Evolutionary conservation across 2,888 invertebrate genomes (phyloP).

Genomic region (Andrena chrysosceles): DNA sequence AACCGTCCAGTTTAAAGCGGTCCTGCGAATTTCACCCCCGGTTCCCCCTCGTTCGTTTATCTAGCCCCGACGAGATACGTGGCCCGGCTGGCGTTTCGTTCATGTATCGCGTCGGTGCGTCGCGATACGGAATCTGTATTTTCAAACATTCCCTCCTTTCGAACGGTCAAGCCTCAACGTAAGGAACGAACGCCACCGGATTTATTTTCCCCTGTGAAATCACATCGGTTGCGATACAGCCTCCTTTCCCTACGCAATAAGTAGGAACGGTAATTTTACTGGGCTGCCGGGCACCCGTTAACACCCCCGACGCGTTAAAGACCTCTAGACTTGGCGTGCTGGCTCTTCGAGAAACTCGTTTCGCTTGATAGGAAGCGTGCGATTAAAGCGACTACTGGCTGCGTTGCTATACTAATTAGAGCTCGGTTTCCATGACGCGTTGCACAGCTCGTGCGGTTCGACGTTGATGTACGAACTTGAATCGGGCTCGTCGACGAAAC

Average conservation of each 20-base stretch:
- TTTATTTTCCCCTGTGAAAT: background rate
- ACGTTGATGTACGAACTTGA: slow-evolving; percentile 20
- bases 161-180: background rate
- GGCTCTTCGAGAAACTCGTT: slow-evolving; percentile 74
- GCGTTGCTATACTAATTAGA: slow-evolving; percentile 75
- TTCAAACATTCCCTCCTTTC: background rate
- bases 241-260: slow-evolving; percentile 32
- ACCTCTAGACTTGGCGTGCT: slow-evolving; percentile 65
- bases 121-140: background rate
- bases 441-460: slow-evolving; percentile 11
- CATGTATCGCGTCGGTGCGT: slow-evolving; percentile 3
- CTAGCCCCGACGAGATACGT: slow-evolving; percentile 41
- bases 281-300: slow-evolving; percentile 42
- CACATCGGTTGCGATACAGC: background rate
- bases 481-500: slow-evolving; percentile 38
- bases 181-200: background rate
- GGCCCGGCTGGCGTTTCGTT: background rate
- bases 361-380: slow-evolving; percentile 79
- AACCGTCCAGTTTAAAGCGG: background rate
- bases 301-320: slow-evolving; percentile 62
- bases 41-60: slow-evolving; percentile 27
- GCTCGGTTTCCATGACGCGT: slow-evolving; percentile 70
- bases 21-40: slow-evolving; percentile 32
- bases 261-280: slow-evolving; percentile 56
- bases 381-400: slow-evolving; percentile 74